phyloP scores from a whole-genome alignment of 1,140 invertebrate species.

The Saxidomus purpurata region DNA sequence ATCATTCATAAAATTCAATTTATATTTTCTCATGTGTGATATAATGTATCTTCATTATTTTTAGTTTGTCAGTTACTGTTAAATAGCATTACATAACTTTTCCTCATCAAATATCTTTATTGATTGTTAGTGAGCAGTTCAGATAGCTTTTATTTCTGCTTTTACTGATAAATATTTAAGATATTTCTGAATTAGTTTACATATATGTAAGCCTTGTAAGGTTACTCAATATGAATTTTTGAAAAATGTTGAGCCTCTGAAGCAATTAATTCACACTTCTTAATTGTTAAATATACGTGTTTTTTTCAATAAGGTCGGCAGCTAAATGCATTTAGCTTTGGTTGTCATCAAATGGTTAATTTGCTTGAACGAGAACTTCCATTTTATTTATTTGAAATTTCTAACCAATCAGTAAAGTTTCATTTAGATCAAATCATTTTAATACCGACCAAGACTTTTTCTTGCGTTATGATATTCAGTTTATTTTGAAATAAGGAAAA shows the following conservation, averaged over 20 bases:
- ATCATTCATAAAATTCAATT: slow-evolving; percentile 40
- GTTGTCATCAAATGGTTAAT: too few relatives aligned
- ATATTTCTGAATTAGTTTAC: too few relatives aligned
- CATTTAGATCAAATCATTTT: neutral
- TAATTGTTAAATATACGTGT: too few relatives aligned
- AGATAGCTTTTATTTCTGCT: neutral
- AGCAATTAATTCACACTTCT: too few relatives aligned
- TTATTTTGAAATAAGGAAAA: neutral
- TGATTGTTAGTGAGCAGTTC: neutral
- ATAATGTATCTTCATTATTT: slow-evolving; percentile 21
- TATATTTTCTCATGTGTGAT: slow-evolving; percentile 34
- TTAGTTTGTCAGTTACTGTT: slow-evolving; percentile 30
- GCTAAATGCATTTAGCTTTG: too few relatives aligned
- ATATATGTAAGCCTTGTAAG: too few relatives aligned
- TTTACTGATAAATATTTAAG: neutral
- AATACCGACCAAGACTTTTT: neutral
- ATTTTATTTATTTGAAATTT: neutral
- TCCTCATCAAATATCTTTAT: neutral
- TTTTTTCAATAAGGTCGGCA: too few relatives aligned
- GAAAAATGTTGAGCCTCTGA: too few relatives aligned
- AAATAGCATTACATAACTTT: neutral
- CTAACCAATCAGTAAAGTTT: neutral
- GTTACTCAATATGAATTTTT: too few relatives aligned
- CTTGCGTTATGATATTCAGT: neutral
- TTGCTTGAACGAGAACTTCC: neutral